Evolutionary conservation across 2,888 invertebrate genomes (phyloP).

Genomic region (Xestia sexstrigata): DNA sequence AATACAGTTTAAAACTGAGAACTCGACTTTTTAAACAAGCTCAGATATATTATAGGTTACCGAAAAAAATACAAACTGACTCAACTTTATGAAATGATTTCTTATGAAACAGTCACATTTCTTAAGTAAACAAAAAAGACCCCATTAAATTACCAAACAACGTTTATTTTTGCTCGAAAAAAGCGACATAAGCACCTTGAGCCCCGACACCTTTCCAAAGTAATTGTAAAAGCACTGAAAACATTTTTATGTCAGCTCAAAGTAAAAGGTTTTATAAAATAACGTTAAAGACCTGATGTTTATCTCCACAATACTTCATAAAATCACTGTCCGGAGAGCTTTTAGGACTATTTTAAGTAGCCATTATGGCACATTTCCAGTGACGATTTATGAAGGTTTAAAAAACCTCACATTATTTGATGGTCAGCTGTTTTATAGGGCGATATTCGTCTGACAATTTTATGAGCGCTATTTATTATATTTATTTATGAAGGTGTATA

Average conservation of each 20-base stretch:
- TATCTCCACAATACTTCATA: conserved; percentile 51
- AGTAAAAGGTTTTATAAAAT: conserved; percentile 42
- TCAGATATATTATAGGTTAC: neutral
- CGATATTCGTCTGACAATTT: conserved; percentile 50
- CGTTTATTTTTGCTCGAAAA: conserved; percentile 18
- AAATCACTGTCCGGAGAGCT: conserved; percentile 48
- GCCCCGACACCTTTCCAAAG: conserved; percentile 23
- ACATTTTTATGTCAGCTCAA: conserved; percentile 26
- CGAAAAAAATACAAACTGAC: neutral
- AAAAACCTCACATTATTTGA: conserved; percentile 68
- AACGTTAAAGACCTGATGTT: conserved; percentile 26
- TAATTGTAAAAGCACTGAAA: conserved; percentile 43
- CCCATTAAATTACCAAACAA: neutral
- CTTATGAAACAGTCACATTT: neutral
- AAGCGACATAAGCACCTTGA: conserved; percentile 15
- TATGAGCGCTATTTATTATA: conserved; percentile 28
- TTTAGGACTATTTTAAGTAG: conserved; percentile 64
- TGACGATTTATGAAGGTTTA: conserved; percentile 65
- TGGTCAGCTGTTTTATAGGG: conserved; percentile 63
- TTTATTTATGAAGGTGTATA: neutral
- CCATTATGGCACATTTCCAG: conserved; percentile 60
- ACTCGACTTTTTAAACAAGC: neutral
- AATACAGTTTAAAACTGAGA: neutral
- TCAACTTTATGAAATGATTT: neutral
- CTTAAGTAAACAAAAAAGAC: neutral